Evolutionary conservation across 2,113 vertebrate species (phyloP).

Genomic region (Oncorhynchus kisutch): DNA sequence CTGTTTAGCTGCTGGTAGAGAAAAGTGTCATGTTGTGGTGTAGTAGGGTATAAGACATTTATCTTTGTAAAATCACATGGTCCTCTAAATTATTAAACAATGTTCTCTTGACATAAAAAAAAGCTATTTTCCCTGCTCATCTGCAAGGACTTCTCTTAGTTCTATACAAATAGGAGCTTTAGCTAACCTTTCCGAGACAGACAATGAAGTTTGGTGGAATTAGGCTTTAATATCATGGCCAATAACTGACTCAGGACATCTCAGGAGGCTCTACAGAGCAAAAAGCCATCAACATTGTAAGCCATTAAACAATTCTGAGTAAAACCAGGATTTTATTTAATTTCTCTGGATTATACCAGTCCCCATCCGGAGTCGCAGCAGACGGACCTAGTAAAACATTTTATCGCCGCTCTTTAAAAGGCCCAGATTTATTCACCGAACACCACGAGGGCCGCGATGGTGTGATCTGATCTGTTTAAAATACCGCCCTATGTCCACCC

Average conservation of each 20-base stretch:
- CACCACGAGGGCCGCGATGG: constrained; percentile 39
- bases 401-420: constrained; percentile 61
- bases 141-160: background rate
- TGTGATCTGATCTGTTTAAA: constrained; percentile 59
- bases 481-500: constrained; percentile 45
- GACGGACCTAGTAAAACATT: constrained; percentile 56
- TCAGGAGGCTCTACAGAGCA: background rate
- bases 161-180: background rate
- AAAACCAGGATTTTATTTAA: constrained; percentile 4
- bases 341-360: constrained; percentile 15
- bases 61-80: background rate
- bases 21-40: background rate
- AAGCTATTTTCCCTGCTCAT: constrained; percentile 2
- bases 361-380: constrained; percentile 29
- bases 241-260: constrained; percentile 40
- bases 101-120: constrained; percentile 46
- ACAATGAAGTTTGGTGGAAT: constrained; percentile 27
- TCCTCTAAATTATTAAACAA: background rate
- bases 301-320: constrained; percentile 45
- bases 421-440: constrained; percentile 55
- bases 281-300: constrained; percentile 37
- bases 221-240: constrained; percentile 46
- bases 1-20: background rate
- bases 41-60: background rate
- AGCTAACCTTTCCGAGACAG: constrained; percentile 39